Evolutionary conservation across 2,113 vertebrate genomes (phyloP), one percentile per base, ranked within the genome.

Genomic region (Pongo pygmaeus): DNA sequence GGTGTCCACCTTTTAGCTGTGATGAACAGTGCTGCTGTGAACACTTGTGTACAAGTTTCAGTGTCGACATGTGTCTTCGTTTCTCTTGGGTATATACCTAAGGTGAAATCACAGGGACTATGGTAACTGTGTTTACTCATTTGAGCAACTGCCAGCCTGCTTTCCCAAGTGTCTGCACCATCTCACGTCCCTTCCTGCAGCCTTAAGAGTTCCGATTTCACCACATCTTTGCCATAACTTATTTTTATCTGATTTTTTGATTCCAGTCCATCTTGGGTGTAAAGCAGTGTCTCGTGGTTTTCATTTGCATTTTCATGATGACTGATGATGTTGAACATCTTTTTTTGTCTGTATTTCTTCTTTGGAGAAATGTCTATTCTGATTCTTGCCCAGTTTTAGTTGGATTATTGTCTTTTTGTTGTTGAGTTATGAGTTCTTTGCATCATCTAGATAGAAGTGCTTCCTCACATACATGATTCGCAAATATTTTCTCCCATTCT

Each of bases 301-400:
- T 5, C 0, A 0, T 30, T 43, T 2, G 22, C 0, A 0, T 40
- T 23, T 55, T 4, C 12, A 6, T 5, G 14, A 1, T 8, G 55
- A 10, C n/a, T 0, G 48, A 25, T 17, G 14, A 0, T 3, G 0
- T 2, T 2, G 5, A 40, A 48, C 17, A 0, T 5, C n/a, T 80
- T 40, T 38, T 7, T 43, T 0, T 1, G 69, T 32, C 7, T 38
- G 38, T 18, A 1, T 4, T 11, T 88, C 12, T 67, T 52, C n/a
- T 50, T 13, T 1, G 18, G 46, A 55, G 77, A 30, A 27, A 18
- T 16, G 7, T 13, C 48, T n/a, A 0, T 18, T 87, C 61, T 1
- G 52, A 10, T 5, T 23, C n/a, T 25, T 2, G 38, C 35, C 25
- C 2, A 1, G 5, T 61, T 75, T 70, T 22, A n/a, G 20, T 2